A percentile compares a stretch with the other conserved stretches of the same genome.
phyloP scores from a whole-genome alignment of 2,888 invertebrate genomes.

The Drosophila barbarae region DNA sequence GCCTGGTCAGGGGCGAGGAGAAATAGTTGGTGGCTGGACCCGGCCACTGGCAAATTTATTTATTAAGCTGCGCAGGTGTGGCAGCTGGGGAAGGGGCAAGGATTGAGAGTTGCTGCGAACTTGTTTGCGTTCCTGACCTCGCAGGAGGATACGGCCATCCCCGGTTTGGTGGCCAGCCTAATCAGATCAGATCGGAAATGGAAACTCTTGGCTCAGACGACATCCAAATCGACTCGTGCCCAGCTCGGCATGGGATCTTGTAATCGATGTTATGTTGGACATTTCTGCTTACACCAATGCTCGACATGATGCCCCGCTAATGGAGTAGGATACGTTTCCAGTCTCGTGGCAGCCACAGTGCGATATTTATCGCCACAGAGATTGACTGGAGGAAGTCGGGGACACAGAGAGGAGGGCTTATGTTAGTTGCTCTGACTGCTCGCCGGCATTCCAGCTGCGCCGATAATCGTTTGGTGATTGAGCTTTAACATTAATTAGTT shows the following conservation, averaged over 20 bases:
- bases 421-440: constrained; percentile 2
- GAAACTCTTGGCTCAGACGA: constrained; percentile 11
- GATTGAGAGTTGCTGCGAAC: constrained; percentile 19
- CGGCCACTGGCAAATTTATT: constrained; percentile 48
- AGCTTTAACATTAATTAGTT: constrained; percentile 63
- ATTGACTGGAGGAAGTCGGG: constrained; percentile 16
- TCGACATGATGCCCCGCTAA: constrained; percentile 76
- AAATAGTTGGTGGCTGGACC: constrained; percentile 12
- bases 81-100: constrained; percentile 36
- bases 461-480: constrained; percentile 54
- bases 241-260: constrained; percentile 73
- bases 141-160: constrained; percentile 6
- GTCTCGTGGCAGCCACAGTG: constrained; percentile 41
- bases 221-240: constrained; percentile 46
- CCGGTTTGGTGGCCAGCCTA: constrained; percentile 24
- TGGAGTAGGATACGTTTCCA: constrained; percentile 48
- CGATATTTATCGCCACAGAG: constrained; percentile 62
- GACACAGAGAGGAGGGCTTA: neutral
- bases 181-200: constrained; percentile 37
- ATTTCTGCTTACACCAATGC: constrained; percentile 69
- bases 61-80: constrained; percentile 72
- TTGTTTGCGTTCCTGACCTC: constrained; percentile 40
- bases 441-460: constrained; percentile 19
- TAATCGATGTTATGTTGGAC: constrained; percentile 75
- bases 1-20: neutral